Conservation (phyloP, 2,113 vertebrate species). For the Erythrocercus mccallii region DNA sequence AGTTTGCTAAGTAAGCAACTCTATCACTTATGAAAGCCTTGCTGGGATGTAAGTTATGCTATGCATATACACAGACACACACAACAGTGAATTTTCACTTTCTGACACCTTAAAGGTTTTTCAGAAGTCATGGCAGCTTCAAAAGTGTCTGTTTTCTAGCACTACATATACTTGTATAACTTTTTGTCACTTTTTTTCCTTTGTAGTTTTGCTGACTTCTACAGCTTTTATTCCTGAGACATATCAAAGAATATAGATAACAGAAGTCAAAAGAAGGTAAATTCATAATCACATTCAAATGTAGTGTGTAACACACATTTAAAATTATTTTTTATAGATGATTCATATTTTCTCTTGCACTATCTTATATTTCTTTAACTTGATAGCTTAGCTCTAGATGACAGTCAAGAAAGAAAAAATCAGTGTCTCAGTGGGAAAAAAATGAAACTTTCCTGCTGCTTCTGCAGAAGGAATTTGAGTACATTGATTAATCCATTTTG, state of each 20-base stretch:
- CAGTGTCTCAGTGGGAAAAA: not conserved
- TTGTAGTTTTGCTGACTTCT: slow-evolving; percentile 59
- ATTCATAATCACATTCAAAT: slow-evolving; percentile 22
- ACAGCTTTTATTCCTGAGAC: slow-evolving; percentile 9
- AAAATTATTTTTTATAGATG: not conserved
- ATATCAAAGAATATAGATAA: slow-evolving; percentile 46
- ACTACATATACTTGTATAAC: not conserved
- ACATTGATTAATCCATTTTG: not conserved
- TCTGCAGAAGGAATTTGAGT: not conserved
- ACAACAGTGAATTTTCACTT: not conserved
- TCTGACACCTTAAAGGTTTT: slow-evolving; percentile 48
- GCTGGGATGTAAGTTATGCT: not conserved
- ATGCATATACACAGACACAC: not conserved
- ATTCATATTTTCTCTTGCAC: not conserved
- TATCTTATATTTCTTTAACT: not conserved
- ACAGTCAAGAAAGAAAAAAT: not conserved
- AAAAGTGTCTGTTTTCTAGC: slow-evolving; percentile 23
- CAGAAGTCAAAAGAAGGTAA: slow-evolving; percentile 39
- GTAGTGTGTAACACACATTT: not conserved
- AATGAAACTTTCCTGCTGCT: not conserved
- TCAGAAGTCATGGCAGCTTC: slow-evolving; percentile 34
- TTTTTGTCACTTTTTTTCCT: not conserved
- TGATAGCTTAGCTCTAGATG: not conserved
- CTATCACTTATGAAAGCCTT: not conserved
- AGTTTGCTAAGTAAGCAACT: slow-evolving; percentile 31